These are phyloP conservation scores for Margaritifera margaritifera DNA, from an alignment of 2,888 invertebrate genomes.

Conservation along the genomic window DNA sequence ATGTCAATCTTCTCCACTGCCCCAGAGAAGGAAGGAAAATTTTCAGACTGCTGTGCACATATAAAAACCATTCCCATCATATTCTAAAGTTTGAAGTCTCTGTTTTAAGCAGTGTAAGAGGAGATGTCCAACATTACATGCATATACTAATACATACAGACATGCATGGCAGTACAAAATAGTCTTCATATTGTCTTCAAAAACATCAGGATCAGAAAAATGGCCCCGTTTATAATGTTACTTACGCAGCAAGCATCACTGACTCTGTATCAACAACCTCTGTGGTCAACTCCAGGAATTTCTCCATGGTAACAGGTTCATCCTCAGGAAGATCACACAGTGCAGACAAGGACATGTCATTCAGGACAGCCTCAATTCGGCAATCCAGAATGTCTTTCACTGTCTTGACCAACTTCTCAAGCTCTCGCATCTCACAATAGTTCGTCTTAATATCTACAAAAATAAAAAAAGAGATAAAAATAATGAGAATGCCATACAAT, in stretches of 20 bases:
- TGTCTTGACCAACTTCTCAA: slow-evolving; percentile 74
- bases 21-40: too few species aligned
- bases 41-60: too few species aligned
- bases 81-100: too few species aligned
- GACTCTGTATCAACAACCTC: slow-evolving; percentile 75
- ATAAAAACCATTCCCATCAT: too few species aligned
- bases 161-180: too few species aligned
- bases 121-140: too few species aligned
- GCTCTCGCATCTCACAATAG: slow-evolving; percentile 62
- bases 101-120: too few species aligned
- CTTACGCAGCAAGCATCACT: slow-evolving; percentile 73
- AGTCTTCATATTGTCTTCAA: too few species aligned
- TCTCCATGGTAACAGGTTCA: slow-evolving; percentile 88
- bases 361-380: slow-evolving; percentile 89
- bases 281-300: slow-evolving; percentile 88
- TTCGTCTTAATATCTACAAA: slow-evolving; percentile 63
- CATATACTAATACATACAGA: too few species aligned
- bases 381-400: slow-evolving; percentile 93
- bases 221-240: slow-evolving; percentile 5
- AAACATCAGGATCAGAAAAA: too few species aligned
- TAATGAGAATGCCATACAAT: too few species aligned
- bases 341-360: slow-evolving; percentile 88
- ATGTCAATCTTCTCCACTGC: too few species aligned
- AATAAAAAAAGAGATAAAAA: slow-evolving; percentile 11
- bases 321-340: slow-evolving; percentile 87